Base-by-base conservation (phyloP, 1,140 invertebrate genomes). In the Adelges cooleyi region DNA sequence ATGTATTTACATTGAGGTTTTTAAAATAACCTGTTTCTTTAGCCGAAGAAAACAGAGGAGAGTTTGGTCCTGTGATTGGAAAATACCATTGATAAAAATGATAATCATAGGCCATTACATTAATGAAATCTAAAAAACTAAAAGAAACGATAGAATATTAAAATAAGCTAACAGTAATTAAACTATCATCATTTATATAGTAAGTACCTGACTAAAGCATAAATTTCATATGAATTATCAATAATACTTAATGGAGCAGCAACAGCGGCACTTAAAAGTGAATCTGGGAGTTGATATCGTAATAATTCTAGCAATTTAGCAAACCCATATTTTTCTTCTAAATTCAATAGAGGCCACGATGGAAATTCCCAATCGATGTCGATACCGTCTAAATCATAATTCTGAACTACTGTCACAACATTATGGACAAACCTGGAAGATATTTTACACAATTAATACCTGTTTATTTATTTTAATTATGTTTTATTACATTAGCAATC, bases 331-430 rank as follows among this genome's bases (percentile, higher is more conserved):
- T 77, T 78, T 69, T 75, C 77, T 70, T 73, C 71, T 36, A 53
- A 67, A 65, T 70, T 71, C 20, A 70, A 77, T 18, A 72, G 73
- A 23, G 80, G 75, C 52, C 82, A 76, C 2, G 78, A 80, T 10
- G 91, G 90, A 73, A 91, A 93, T 74, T 94, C 90, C 89, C 89
- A 92, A 71, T 93, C 90, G 44, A 92, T 72, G 74, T 93, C 90
- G 8, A 92, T 75, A 22, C 90, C 90, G 77, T 92, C 87, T 17
- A 92, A 75, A 62, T 77, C 76, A 69, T 82, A 83, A n/a, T 75
- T 74, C 66, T 78, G 77, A n/a, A 87, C 73, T 11, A 82, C 74
- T 50, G 78, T 72, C 67, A 84, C 78, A 3, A 86, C 75, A 2
- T 85, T 84, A 67, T 76, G 76, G 46, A 90, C 84, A 72, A 92